Percentiles rank a stretch among this genome's conserved stretches.
These are phyloP conservation scores for Laothoe populi DNA, from an alignment of 2,888 invertebrate species.

Conservation along the genomic window DNA sequence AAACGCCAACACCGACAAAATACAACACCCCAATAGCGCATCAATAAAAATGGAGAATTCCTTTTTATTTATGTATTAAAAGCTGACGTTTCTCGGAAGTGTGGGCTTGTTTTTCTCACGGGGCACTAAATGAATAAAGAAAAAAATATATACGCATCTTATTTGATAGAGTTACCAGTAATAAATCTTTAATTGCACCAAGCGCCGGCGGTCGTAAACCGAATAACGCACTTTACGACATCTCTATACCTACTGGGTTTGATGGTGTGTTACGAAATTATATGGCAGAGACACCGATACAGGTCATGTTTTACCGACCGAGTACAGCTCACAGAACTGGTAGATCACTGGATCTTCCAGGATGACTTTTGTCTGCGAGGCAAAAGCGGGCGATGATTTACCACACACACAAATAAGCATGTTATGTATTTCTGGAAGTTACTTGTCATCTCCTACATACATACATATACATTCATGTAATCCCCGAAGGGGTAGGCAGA, in stretches of 20 bases:
- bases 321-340: too few species aligned
- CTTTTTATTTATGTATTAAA: slow-evolving; percentile 78
- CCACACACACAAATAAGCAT: too few species aligned
- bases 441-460: too few species aligned
- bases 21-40: slow-evolving; percentile 66
- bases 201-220: slow-evolving; percentile 72
- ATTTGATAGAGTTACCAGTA: slow-evolving; percentile 75
- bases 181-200: slow-evolving; percentile 79
- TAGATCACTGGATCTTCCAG: too few species aligned
- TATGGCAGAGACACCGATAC: not conserved
- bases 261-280: slow-evolving; percentile 13
- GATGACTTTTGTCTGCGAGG: too few species aligned
- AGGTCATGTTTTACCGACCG: not conserved
- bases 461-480: too few species aligned
- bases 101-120: slow-evolving; percentile 71
- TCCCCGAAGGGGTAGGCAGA: too few species aligned
- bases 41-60: slow-evolving; percentile 76
- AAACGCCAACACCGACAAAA: slow-evolving; percentile 38
- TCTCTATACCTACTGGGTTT: slow-evolving; percentile 6
- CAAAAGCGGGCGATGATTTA: too few species aligned
- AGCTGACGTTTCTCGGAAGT: slow-evolving; percentile 74
- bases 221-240: slow-evolving; percentile 31
- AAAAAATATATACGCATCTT: slow-evolving; percentile 38
- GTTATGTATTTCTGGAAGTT: too few species aligned
- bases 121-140: slow-evolving; percentile 30